Percentiles rank a stretch among this genome's conserved stretches.
These are phyloP conservation scores for Antechinus stuartii DNA, from an alignment of 2,113 vertebrate species.

Conservation along the genomic window DNA sequence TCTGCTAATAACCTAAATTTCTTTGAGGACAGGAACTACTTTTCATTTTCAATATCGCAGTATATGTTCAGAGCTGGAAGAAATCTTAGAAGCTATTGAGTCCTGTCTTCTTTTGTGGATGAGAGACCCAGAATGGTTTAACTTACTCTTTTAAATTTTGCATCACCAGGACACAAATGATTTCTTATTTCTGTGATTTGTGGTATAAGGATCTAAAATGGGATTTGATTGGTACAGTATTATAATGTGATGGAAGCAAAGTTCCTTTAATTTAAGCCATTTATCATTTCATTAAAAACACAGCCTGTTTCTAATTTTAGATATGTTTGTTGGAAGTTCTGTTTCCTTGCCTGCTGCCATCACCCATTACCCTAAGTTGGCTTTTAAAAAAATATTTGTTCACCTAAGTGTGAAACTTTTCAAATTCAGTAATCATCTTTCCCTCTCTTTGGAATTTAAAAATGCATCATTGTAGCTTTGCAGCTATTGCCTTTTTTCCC, in stretches of 20 bases:
- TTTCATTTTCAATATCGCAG: too few species aligned
- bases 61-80: too few species aligned
- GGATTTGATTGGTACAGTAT: background rate
- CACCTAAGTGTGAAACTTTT: constrained; percentile 48
- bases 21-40: too few species aligned
- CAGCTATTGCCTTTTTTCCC: constrained; percentile 4
- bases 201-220: constrained; percentile 30
- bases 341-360: background rate
- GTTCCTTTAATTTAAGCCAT: constrained; percentile 11
- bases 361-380: background rate
- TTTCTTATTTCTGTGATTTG: background rate
- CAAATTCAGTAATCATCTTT: constrained; percentile 38
- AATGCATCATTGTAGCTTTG: constrained; percentile 12
- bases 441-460: constrained; percentile 61
- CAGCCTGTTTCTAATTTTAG: constrained; percentile 6
- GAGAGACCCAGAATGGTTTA: too few species aligned
- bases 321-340: constrained; percentile 24
- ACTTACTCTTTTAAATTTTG: too few species aligned
- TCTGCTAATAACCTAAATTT: background rate
- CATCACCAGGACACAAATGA: too few species aligned
- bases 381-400: constrained; percentile 32
- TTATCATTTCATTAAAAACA: constrained; percentile 19
- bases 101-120: too few species aligned
- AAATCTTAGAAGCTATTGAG: too few species aligned
- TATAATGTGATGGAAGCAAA: constrained; percentile 6